A percentile compares a stretch with the other conserved stretches of the same genome.
These are phyloP conservation scores for Uloborus plumipes DNA, from an alignment of 2,888 invertebrate species.

Conservation along the genomic window DNA sequence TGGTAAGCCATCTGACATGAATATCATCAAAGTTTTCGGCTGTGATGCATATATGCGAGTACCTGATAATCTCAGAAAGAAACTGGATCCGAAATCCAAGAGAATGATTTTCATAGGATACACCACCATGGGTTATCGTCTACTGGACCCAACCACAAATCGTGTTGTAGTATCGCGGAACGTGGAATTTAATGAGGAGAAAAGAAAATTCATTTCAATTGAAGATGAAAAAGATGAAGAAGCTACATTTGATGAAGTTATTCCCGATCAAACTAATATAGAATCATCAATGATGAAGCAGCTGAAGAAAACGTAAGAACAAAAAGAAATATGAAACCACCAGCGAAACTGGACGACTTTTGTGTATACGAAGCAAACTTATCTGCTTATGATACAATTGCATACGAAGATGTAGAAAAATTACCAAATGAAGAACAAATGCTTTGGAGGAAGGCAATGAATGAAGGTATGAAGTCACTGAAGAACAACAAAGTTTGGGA, in stretches of 20 bases:
- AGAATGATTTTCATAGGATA: slow-evolving; percentile 64
- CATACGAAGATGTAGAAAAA: slow-evolving; percentile 28
- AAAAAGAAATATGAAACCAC: slow-evolving; percentile 1
- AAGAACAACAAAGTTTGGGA: slow-evolving; percentile 64
- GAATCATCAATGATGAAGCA: neutral
- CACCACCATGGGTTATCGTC: slow-evolving; percentile 46
- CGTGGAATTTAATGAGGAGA: slow-evolving; percentile 4
- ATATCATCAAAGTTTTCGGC: slow-evolving; percentile 63
- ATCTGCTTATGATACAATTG: slow-evolving; percentile 9
- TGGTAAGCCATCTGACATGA: slow-evolving; percentile 45
- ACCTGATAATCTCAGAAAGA: slow-evolving; percentile 48
- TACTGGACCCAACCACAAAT: slow-evolving; percentile 38
- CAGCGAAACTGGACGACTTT: slow-evolving; percentile 13
- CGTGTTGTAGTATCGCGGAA: slow-evolving; percentile 8
- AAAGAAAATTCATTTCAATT: neutral
- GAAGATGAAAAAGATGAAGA: slow-evolving; percentile 4
- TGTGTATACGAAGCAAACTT: slow-evolving; percentile 27
- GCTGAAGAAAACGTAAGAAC: neutral
- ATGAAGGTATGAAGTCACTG: slow-evolving; percentile 58
- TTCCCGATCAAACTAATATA: neutral
- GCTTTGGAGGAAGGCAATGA: slow-evolving; percentile 55
- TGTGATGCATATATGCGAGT: slow-evolving; percentile 54
- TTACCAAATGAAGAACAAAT: slow-evolving; percentile 8
- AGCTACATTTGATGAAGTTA: neutral
- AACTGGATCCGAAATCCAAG: slow-evolving; percentile 54